Conservation (phyloP, 53 echinoderm and acorn worm genomes). For the Actinopyga echinites region DNA sequence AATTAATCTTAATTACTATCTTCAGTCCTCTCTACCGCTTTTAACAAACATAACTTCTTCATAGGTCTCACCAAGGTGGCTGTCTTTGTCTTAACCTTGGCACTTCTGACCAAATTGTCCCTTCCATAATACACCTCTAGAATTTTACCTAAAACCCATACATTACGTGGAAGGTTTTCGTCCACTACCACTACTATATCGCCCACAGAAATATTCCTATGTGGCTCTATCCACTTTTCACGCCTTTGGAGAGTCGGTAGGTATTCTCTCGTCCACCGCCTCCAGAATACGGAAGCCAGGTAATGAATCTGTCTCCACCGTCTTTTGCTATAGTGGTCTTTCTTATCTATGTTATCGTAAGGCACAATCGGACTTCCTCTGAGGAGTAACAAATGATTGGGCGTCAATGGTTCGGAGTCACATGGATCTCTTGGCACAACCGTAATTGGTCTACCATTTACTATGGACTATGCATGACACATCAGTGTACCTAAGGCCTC, state of each 20-base stretch:
- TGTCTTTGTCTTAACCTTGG: neutral
- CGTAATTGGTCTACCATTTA: too few relatives aligned
- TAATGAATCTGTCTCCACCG: neutral
- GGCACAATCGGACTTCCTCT: too few relatives aligned
- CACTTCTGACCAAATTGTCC: neutral
- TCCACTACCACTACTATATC: neutral
- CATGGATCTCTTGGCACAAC: too few relatives aligned
- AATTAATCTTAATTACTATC: neutral
- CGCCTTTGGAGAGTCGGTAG: neutral
- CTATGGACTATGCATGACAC: too few relatives aligned
- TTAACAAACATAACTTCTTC: neutral
- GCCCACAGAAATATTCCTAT: neutral
- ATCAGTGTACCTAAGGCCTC: neutral
- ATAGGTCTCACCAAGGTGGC: constrained; percentile 5
- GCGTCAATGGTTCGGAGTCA: too few relatives aligned
- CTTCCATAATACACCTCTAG: neutral
- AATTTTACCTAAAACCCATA: neutral
- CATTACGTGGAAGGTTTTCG: neutral
- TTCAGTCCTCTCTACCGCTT: neutral
- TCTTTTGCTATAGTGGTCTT: neutral
- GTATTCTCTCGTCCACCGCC: neutral
- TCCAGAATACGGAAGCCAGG: neutral
- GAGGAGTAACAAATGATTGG: too few relatives aligned
- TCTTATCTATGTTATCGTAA: too few relatives aligned
- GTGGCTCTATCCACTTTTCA: neutral